Evolutionary conservation across 2,113 vertebrate genomes (phyloP), one percentile per base, ranked within the genome.

Genomic region (Hypocryptadius cinnamomeus): DNA sequence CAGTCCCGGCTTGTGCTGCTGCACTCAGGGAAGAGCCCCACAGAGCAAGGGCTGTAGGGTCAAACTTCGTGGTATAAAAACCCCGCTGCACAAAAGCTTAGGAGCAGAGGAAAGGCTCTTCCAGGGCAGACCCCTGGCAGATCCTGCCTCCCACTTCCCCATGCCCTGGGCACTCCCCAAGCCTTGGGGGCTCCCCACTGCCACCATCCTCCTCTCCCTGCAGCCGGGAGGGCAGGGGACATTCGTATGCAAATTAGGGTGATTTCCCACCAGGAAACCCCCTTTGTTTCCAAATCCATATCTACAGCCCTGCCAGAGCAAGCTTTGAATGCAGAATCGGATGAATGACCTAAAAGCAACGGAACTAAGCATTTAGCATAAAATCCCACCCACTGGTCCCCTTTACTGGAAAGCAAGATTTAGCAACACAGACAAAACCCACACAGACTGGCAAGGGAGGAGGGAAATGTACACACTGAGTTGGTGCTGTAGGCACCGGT

Each of bases 231-330:
- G 60, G 20, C 84, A 66, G 33, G 31, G 65, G 66, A 53, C 37
- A 95, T 95, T 96, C 53, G 76, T 31, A 85, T 94, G 94, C 37
- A 94, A 89, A 95, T 70, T 21, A 93, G 64, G 71, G 25, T 21
- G 48, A 83, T 77, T 89, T 83, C 78, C 65, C 86, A 73, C 63
- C 92, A 91, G 91, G 81, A 92, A 91, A 91, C 21, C 28, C 88
- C 33, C 64, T 95, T 85, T 94, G 79, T 91, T 87, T 96, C 87
- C 84, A 92, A 73, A 95, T 94, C 87, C 86, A 48, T 60, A 6
- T 33, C 54, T 73, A 64, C 47, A 54, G 53, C 42, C 56, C 33
- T 57, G 37, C 45, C 70, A 65, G 19, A 22, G 44, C 44, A 47
- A 80, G 51, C 69, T 77, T 72, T 92, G 84, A 93, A 89, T 85